phyloP scores from a whole-genome alignment of 2,797 vertebrate genomes.

The Micromesistius poutassou region DNA sequence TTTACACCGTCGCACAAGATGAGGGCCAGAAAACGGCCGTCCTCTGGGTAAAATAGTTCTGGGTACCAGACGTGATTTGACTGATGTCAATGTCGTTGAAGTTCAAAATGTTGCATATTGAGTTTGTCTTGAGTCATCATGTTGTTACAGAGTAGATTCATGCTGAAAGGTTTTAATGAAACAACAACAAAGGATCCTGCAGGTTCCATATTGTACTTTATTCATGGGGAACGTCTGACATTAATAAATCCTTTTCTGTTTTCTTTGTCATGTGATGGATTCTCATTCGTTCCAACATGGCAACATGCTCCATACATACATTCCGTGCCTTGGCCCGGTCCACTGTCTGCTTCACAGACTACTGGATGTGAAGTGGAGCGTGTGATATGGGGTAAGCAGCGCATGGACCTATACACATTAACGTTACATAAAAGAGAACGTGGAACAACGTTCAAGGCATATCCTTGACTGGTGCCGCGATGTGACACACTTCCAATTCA shows the following conservation, averaged over 20 bases:
- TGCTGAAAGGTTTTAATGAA: not conserved
- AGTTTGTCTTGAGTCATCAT: not conserved
- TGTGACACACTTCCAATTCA: not conserved
- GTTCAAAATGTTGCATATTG: not conserved
- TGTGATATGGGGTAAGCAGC: not conserved
- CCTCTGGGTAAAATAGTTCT: not conserved
- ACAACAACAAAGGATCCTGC: not conserved
- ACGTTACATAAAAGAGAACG: not conserved
- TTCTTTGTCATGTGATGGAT: not conserved
- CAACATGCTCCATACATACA: not conserved
- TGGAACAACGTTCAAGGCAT: not conserved
- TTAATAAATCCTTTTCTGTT: not conserved
- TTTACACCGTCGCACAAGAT: constrained; percentile 41
- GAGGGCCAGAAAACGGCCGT: not conserved
- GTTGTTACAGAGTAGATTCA: not conserved
- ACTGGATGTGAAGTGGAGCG: not conserved
- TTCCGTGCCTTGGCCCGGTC: not conserved
- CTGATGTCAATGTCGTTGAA: not conserved
- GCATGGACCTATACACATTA: not conserved
- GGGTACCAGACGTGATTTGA: not conserved
- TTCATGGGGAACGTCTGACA: not conserved
- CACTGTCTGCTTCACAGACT: not conserved
- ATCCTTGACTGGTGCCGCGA: not conserved
- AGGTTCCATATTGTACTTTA: not conserved
- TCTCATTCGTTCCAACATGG: not conserved